Percentiles rank a stretch among this genome's conserved stretches.
Evolutionary conservation across 2,113 vertebrate species (phyloP).

Genomic region (Prionailurus bengalensis): DNA sequence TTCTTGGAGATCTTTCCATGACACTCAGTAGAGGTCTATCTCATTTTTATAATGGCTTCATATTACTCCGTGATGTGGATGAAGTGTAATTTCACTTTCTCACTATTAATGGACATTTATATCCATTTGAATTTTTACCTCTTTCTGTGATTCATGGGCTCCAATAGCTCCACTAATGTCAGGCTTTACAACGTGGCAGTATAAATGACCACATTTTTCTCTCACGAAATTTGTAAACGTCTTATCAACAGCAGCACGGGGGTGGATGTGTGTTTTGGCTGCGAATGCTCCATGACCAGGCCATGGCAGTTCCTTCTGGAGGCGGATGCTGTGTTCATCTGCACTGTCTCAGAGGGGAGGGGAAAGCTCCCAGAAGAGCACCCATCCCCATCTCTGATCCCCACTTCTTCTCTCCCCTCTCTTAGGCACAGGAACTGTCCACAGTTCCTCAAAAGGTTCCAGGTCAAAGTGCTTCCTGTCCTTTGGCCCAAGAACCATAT

Average conservation of each 20-base stretch:
- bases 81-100: constrained; percentile 73
- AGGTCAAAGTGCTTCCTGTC: not conserved
- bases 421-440: not conserved
- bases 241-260: constrained; percentile 8
- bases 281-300: rapidly evolving
- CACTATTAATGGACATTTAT: constrained; percentile 76
- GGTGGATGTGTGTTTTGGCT: not conserved
- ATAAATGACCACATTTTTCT: constrained; percentile 71
- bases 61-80: constrained; percentile 49
- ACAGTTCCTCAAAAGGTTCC: not conserved
- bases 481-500: not conserved
- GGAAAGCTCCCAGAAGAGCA: not conserved
- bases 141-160: constrained; percentile 76
- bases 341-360: not conserved
- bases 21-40: constrained; percentile 2
- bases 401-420: not conserved
- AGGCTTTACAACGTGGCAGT: not conserved
- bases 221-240: constrained; percentile 68
- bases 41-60: constrained; percentile 69
- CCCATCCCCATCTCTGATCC: not conserved
- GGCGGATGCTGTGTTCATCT: rapidly evolving
- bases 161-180: constrained; percentile 57
- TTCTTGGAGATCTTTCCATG: constrained; percentile 46
- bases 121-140: constrained; percentile 72
- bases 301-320: rapidly evolving